Base-by-base conservation (phyloP, 2,113 vertebrate species). In the Panthera uncia region DNA sequence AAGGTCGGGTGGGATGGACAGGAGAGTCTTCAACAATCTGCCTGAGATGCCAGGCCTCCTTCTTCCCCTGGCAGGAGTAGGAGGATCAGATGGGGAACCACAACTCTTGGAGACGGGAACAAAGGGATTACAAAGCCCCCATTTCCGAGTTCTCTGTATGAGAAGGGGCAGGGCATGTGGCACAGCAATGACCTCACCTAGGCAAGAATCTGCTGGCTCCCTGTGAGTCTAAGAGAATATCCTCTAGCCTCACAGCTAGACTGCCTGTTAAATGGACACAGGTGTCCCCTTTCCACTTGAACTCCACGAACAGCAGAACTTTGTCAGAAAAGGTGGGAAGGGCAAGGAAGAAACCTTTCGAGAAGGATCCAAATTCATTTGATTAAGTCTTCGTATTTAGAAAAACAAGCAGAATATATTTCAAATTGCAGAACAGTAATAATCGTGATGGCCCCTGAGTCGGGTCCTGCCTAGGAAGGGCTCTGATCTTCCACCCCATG, bases 331-430 rank as follows among this genome's bases (percentile, higher is more conserved):
- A 94, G 13, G 90, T 45, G 27, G 89, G 76, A 84, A 97, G 69
- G 94, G 66, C 84, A 84, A 97, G 89, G 91, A 95, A 94, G 57
- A 66, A 89, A 92, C 87, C 93, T 96, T 88, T 92, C 76, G 85
- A 97, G 93, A 97, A 97, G 87, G 87, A 82, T 76, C 91, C 91
- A 95, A 96, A 93, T 88, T 97, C 95, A 94, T 89, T 85, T 97
- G 95, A 74, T 95, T 78, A 96, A 94, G 91, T 92, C 87, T 96
- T 97, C 74, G 65, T 92, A 95, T 96, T 97, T 96, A 96, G 83
- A 97, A 98, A 97, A 98, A 95, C 86, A 61, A 97, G 31, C 84
- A 97, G 90, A 97, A 96, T 89, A 96, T 31, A 97, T 87, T 84
- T 80, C 90, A 95, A 98, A 96, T 73, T 69, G 38, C 84, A 91